phyloP scores from a whole-genome alignment of 2,113 vertebrate species.

The Archocentrus centrarchus region DNA sequence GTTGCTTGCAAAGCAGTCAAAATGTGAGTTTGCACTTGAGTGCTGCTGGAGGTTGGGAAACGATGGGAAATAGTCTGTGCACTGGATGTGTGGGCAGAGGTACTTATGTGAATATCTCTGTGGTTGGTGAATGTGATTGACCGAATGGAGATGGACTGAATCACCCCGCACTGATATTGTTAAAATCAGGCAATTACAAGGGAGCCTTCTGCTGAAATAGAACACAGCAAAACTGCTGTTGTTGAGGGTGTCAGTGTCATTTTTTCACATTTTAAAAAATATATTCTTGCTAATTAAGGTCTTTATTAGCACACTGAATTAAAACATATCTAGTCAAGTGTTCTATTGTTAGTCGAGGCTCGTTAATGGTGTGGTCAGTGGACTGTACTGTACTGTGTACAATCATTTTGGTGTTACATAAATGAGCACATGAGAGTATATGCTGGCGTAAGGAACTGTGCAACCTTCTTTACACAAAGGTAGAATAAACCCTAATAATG shows the following conservation, averaged over 20 bases:
- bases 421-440: background rate
- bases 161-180: slow-evolving; percentile 27
- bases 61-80: slow-evolving; percentile 17
- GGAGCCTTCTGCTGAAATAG: slow-evolving; percentile 17
- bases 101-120: slow-evolving; percentile 26
- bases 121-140: slow-evolving; percentile 43
- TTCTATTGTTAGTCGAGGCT: background rate
- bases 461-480: background rate
- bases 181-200: slow-evolving; percentile 3
- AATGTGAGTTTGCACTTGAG: slow-evolving; percentile 24
- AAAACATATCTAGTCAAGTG: slow-evolving; percentile 17
- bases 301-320: slow-evolving; percentile 16
- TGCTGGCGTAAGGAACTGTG: background rate
- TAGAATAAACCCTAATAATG: background rate
- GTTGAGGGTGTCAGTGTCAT: slow-evolving; percentile 1
- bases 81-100: slow-evolving; percentile 36
- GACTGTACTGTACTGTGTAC: slow-evolving; percentile 3
- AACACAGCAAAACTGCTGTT: slow-evolving; percentile 23
- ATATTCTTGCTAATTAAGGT: slow-evolving; percentile 7
- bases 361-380: slow-evolving; percentile 1
- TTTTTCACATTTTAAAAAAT: background rate
- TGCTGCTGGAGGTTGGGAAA: slow-evolving; percentile 22
- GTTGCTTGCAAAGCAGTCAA: slow-evolving; percentile 22
- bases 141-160: slow-evolving; percentile 38
- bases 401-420: slow-evolving; percentile 11